Evolutionary conservation across 2,888 invertebrate species (phyloP).

Genomic region (Pseudanteris insignis): DNA sequence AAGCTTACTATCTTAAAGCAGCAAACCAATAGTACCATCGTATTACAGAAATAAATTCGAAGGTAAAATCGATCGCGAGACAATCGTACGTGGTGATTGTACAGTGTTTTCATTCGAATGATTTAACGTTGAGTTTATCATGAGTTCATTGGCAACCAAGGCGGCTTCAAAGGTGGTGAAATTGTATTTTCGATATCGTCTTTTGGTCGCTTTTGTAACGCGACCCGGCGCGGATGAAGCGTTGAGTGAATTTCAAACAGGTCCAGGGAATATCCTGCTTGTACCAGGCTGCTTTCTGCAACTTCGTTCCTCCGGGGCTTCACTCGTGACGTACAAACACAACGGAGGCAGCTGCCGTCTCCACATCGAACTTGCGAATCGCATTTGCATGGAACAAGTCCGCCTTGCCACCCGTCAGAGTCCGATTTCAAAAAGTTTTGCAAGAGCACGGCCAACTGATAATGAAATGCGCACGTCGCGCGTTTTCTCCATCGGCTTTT

Average conservation of each 20-base stretch:
- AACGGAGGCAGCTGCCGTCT: conserved; percentile 44
- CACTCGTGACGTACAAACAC: conserved; percentile 29
- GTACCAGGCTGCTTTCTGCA: conserved; percentile 35
- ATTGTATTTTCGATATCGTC: conserved; percentile 63
- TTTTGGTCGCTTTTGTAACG: conserved; percentile 39
- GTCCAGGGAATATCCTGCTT: conserved; percentile 48
- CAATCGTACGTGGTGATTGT: conserved; percentile 25
- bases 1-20: no score
- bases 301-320: conserved; percentile 36
- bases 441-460: conserved; percentile 26
- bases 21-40: no score
- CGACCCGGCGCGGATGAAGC: conserved; percentile 47
- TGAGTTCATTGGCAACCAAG: conserved; percentile 18
- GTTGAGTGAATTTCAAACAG: conserved; percentile 63
- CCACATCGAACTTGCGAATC: conserved; percentile 56
- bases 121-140: conserved; percentile 46
- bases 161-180: conserved; percentile 51
- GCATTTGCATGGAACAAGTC: conserved; percentile 62
- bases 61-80: conserved; percentile 22
- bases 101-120: conserved; percentile 45
- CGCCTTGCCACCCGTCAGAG: conserved; percentile 33
- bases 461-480: conserved; percentile 36
- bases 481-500: no score
- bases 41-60: no score
- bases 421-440: conserved; percentile 47